A percentile compares a stretch with the other conserved stretches of the same genome.
These are phyloP conservation scores for Mizuhopecten yessoensis DNA, from an alignment of 1,140 invertebrate genomes.

Conservation along the genomic window DNA sequence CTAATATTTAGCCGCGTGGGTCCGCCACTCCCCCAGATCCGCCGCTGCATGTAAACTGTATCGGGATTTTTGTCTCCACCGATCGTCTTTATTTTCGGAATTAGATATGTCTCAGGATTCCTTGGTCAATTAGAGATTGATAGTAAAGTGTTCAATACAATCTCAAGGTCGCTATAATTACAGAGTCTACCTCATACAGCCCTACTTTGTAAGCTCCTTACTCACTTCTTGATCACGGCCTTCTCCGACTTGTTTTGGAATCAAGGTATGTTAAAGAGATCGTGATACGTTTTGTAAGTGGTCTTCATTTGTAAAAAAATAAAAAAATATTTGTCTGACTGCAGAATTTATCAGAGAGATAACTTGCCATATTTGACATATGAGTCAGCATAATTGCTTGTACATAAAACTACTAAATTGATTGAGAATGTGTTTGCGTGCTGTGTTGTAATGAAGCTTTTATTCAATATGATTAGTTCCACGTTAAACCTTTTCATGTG, in stretches of 20 bases:
- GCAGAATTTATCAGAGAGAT: not conserved
- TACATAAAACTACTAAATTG: constrained; percentile 4
- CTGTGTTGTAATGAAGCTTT: not conserved
- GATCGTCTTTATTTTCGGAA: too few relatives aligned
- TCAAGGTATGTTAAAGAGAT: not conserved
- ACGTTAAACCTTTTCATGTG: not conserved
- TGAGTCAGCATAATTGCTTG: not conserved
- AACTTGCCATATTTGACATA: constrained; percentile 8
- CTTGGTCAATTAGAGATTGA: too few relatives aligned
- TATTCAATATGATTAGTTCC: not conserved
- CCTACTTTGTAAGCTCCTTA: not conserved
- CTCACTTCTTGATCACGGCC: not conserved
- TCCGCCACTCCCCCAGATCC: too few relatives aligned
- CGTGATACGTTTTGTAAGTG: not conserved
- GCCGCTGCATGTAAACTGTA: too few relatives aligned
- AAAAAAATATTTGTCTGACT: not conserved
- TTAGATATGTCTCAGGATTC: too few relatives aligned
- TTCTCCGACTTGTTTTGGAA: too few relatives aligned
- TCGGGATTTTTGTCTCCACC: too few relatives aligned
- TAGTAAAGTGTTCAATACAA: not conserved
- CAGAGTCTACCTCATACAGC: not conserved
- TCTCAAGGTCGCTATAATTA: not conserved
- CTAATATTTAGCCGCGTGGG: too few relatives aligned
- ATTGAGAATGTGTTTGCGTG: not conserved
- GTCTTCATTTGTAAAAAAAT: not conserved